These are phyloP conservation scores for Sebastiscus tertius DNA, from an alignment of 2,797 vertebrate species.

Conservation along the genomic window DNA sequence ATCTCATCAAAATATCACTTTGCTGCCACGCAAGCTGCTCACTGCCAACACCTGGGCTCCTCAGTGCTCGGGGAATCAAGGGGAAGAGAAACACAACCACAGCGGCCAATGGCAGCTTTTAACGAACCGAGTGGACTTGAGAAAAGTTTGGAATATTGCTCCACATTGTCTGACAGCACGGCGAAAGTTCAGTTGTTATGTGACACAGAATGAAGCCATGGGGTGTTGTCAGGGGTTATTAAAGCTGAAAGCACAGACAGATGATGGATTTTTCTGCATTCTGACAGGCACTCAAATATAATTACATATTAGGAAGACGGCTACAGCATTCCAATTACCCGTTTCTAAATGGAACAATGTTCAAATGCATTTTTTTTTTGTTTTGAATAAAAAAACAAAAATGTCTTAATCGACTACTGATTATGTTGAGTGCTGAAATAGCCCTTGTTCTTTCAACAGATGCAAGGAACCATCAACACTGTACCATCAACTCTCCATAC, in stretches of 20 bases:
- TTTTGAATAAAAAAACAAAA: background rate
- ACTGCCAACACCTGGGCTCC: constrained; percentile 78
- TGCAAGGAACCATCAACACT: background rate
- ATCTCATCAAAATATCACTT: constrained; percentile 76
- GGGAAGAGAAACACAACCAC: constrained; percentile 30
- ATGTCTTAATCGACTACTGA: background rate
- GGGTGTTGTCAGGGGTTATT: constrained; percentile 31
- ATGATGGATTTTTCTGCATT: constrained; percentile 36
- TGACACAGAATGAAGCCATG: constrained; percentile 14
- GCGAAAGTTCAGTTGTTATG: constrained; percentile 22
- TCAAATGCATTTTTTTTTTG: constrained; percentile 12
- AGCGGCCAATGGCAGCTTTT: constrained; percentile 36
- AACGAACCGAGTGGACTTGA: constrained; percentile 39
- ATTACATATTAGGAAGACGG: constrained; percentile 32
- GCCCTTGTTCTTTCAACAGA: background rate
- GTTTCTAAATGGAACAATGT: constrained; percentile 7
- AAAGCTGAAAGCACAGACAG: constrained; percentile 14
- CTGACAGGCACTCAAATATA: constrained; percentile 47
- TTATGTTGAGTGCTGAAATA: background rate
- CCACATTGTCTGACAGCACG: constrained; percentile 20
- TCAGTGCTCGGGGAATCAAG: constrained; percentile 47
- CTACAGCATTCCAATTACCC: constrained; percentile 8
- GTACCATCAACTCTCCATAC: background rate
- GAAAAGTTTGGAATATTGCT: constrained; percentile 44
- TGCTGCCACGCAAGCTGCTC: constrained; percentile 70